Evolutionary conservation across 2,888 invertebrate species (phyloP).

Genomic region (Amphipyra berbera): DNA sequence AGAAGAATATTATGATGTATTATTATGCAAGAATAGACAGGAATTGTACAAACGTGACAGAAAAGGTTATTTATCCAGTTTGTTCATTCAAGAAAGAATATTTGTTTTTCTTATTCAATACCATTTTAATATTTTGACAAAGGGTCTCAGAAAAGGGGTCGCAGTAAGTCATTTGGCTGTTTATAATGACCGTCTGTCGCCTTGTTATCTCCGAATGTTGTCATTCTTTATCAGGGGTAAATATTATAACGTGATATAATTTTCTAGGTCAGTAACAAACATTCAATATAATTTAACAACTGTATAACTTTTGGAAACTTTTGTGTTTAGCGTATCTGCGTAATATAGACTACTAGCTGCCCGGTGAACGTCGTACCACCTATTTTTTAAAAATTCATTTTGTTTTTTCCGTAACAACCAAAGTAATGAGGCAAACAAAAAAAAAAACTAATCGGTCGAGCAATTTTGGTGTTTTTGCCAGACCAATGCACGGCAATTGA

Average conservation of each 20-base stretch:
- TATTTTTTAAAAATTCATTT: too few species aligned
- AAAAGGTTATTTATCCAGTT: slow-evolving; percentile 7
- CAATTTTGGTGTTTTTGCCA: too few species aligned
- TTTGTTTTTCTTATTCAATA: slow-evolving; percentile 16
- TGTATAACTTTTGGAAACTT: too few species aligned
- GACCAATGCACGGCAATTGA: too few species aligned
- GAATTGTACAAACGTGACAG: not conserved
- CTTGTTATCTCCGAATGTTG: slow-evolving; percentile 28
- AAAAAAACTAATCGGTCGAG: too few species aligned
- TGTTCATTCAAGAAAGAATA: slow-evolving; percentile 5
- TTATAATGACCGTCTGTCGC: slow-evolving; percentile 40
- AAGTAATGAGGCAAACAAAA: too few species aligned
- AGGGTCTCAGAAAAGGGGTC: slow-evolving; percentile 4
- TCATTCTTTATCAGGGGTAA: slow-evolving; percentile 29
- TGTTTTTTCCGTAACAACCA: too few species aligned
- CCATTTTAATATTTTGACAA: slow-evolving; percentile 6
- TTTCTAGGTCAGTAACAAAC: slow-evolving; percentile 42
- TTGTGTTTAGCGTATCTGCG: too few species aligned
- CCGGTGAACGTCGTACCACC: too few species aligned
- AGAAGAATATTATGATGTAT: not conserved
- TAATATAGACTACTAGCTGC: too few species aligned
- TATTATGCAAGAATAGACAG: not conserved
- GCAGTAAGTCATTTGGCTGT: slow-evolving; percentile 21
- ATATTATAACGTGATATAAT: slow-evolving; percentile 30
- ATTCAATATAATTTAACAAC: not conserved